These are phyloP conservation scores for Odontomyia ornata DNA, from an alignment of 2,888 invertebrate species.

Conservation along the genomic window DNA sequence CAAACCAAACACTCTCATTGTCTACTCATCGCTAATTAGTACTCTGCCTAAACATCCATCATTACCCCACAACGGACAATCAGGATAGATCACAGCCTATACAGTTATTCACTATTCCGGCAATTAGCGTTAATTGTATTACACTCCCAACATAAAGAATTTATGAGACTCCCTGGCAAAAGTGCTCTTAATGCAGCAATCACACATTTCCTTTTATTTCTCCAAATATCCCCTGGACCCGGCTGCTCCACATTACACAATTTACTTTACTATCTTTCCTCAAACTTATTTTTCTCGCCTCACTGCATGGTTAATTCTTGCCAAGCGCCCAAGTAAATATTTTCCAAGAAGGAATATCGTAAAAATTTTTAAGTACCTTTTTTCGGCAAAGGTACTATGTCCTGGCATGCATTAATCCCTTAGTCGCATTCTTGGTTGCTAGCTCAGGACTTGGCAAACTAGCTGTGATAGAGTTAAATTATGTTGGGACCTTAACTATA, in stretches of 20 bases:
- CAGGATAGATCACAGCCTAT: not conserved
- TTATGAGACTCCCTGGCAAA: slow-evolving; percentile 4
- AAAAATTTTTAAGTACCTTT: slow-evolving; percentile 31
- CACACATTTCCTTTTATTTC: not conserved
- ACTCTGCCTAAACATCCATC: not conserved
- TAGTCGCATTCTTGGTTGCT: too few relatives aligned
- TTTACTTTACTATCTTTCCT: not conserved
- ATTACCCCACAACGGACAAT: not conserved
- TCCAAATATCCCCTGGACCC: not conserved
- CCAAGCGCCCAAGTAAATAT: not conserved
- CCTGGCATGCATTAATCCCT: not conserved
- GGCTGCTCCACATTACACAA: not conserved
- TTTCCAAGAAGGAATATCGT: not conserved
- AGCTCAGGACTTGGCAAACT: too few relatives aligned
- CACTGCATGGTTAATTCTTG: not conserved
- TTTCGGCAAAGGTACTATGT: slow-evolving; percentile 20
- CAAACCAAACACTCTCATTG: not conserved
- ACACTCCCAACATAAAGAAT: slow-evolving; percentile 21
- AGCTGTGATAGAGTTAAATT: too few relatives aligned
- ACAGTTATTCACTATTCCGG: slow-evolving; percentile 17
- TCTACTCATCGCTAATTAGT: not conserved
- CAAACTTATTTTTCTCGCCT: not conserved
- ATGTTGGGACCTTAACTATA: slow-evolving; percentile 11
- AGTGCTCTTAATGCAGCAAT: not conserved
- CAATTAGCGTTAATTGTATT: slow-evolving; percentile 30